Evolutionary conservation across 2,888 invertebrate genomes (phyloP).

Genomic region (Amiota mariae): DNA sequence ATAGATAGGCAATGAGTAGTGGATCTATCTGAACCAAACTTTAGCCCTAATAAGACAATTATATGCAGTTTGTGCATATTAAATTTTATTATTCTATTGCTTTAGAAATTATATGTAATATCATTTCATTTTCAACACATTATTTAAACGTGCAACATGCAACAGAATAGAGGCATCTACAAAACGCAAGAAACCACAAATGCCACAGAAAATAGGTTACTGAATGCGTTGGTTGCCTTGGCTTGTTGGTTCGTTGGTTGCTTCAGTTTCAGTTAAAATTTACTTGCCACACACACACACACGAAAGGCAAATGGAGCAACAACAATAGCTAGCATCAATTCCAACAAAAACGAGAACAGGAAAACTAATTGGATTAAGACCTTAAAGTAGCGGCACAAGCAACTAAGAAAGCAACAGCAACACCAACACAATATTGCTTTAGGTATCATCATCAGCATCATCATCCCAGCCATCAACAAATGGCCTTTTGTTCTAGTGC

Average conservation of each 20-base stretch:
- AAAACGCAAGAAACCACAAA: constrained; percentile 15
- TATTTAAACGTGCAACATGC: not conserved
- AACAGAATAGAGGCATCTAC: not conserved
- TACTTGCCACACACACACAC: not conserved
- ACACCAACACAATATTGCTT: constrained; percentile 6
- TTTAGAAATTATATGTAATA: constrained; percentile 41
- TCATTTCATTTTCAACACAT: constrained; percentile 48
- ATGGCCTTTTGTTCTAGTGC: constrained; percentile 4
- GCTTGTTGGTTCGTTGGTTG: too few species aligned
- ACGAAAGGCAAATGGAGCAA: not conserved
- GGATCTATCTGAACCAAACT: too few species aligned
- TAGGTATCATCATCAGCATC: not conserved
- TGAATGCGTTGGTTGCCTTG: not conserved
- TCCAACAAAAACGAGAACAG: not conserved
- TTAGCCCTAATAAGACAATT: constrained; percentile 19
- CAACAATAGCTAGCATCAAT: constrained; percentile 3
- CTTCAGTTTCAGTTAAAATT: too few species aligned
- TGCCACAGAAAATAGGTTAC: constrained; percentile 18
- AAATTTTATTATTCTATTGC: constrained; percentile 33
- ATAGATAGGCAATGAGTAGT: too few species aligned
- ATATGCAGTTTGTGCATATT: constrained; percentile 21
- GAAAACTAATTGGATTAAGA: constrained; percentile 26
- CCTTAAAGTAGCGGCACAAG: constrained; percentile 16
- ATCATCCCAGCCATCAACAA: not conserved
- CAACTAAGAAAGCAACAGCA: constrained; percentile 9